phyloP scores from a whole-genome alignment of 1,140 invertebrate genomes.

The Sitobion miscanthi region DNA sequence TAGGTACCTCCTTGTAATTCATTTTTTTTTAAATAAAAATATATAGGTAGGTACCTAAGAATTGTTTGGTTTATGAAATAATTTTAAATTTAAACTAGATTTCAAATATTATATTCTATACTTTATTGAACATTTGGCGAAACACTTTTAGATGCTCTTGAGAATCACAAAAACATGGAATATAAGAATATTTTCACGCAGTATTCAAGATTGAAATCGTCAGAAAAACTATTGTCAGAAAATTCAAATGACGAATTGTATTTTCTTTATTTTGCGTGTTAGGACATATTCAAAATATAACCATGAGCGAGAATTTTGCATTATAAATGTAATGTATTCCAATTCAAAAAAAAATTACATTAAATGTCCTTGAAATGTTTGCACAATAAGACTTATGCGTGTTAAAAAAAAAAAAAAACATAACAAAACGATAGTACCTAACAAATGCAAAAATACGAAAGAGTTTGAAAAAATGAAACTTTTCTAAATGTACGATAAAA shows the following conservation, averaged over 20 bases:
- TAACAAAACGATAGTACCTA: not conserved
- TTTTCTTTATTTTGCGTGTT: not conserved
- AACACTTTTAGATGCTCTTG: not conserved
- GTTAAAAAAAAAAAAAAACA: not conserved
- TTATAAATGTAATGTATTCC: slow-evolving; percentile 1
- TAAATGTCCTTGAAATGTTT: slow-evolving; percentile 17
- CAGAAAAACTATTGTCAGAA: slow-evolving; percentile 25
- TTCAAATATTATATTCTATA: not conserved
- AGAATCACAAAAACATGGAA: not conserved
- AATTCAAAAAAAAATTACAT: not conserved
- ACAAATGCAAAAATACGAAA: not conserved
- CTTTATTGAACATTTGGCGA: not conserved
- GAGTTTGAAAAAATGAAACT: not conserved
- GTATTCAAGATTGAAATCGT: not conserved
- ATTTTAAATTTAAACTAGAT: not conserved
- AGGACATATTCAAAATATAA: not conserved
- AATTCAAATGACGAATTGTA: slow-evolving; percentile 4
- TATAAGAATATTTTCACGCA: not conserved
- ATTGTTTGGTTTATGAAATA: no score
- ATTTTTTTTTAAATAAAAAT: no score
- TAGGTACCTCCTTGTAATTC: no score
- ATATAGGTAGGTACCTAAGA: no score
- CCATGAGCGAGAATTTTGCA: not conserved
- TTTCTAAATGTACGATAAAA: not conserved
- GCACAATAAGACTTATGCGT: not conserved